Conservation (phyloP, 2,113 vertebrate genomes). For the Proteles cristata region DNA sequence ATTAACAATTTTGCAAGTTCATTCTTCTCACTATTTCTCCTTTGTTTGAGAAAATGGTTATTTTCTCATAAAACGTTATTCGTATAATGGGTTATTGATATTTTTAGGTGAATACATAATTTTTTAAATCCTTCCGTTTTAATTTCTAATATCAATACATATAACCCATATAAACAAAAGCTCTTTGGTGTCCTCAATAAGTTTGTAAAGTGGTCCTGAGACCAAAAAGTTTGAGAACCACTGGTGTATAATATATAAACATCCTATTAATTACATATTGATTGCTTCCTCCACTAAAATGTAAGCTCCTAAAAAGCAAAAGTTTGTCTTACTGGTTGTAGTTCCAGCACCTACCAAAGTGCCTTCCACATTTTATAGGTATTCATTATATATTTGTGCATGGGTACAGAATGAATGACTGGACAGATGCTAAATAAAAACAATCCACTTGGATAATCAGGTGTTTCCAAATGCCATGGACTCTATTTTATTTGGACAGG, state of each 20-base stretch:
- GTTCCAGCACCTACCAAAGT: background rate
- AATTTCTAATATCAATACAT: slow-evolving; percentile 22
- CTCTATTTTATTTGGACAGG: slow-evolving; percentile 8
- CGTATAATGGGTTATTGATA: slow-evolving; percentile 21
- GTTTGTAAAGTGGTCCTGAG: background rate
- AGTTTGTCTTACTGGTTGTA: background rate
- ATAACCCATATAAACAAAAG: background rate
- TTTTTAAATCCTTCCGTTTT: background rate
- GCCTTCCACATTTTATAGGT: background rate
- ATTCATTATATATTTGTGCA: background rate
- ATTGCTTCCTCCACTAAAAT: background rate
- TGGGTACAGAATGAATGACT: background rate
- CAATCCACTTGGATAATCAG: slow-evolving; percentile 21
- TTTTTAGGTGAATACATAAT: background rate
- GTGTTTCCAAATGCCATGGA: background rate
- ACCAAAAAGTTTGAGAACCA: slow-evolving; percentile 16
- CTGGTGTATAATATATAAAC: background rate
- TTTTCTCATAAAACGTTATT: slow-evolving; percentile 23
- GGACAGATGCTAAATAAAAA: background rate
- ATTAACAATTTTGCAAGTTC: background rate
- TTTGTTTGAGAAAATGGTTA: background rate
- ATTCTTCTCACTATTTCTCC: background rate
- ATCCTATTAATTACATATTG: background rate
- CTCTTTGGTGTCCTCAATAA: background rate
- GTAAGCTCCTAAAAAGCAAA: background rate